phyloP scores from a whole-genome alignment of 2,797 vertebrate genomes.

The Perodicticus potto region DNA sequence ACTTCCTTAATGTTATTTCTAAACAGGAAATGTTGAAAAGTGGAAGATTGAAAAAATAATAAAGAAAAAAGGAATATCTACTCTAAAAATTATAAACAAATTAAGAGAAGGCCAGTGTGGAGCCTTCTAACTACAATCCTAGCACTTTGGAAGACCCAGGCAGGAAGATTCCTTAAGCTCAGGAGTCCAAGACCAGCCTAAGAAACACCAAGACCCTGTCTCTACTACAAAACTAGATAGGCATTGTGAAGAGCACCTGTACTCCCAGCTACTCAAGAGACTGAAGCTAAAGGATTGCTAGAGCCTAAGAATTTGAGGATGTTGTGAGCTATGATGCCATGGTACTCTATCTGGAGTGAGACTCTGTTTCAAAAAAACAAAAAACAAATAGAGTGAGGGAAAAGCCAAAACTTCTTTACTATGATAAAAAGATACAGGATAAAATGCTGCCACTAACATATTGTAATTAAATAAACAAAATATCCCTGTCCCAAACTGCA shows the following conservation, averaged over 20 bases:
- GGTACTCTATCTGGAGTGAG: neutral
- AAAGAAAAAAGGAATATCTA: neutral
- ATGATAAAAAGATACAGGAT: neutral
- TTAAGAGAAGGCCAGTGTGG: neutral
- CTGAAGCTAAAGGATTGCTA: too few species aligned
- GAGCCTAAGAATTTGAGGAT: too few species aligned
- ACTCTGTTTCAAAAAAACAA: neutral
- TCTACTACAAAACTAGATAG: too few species aligned
- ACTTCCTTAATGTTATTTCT: neutral
- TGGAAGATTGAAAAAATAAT: neutral
- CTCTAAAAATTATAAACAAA: too few species aligned
- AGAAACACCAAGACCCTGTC: too few species aligned
- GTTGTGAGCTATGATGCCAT: too few species aligned
- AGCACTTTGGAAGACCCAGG: too few species aligned
- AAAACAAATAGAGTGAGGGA: neutral
- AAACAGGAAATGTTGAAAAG: neutral
- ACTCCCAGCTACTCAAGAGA: too few species aligned
- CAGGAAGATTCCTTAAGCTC: too few species aligned
- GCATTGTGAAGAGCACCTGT: too few species aligned
- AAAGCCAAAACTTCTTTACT: neutral
- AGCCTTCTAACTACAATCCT: too few species aligned
- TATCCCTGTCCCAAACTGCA: neutral
- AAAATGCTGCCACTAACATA: neutral
- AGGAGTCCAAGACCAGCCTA: too few species aligned
- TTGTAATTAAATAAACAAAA: neutral